These are phyloP conservation scores for Erpetoichthys calabaricus DNA, from an alignment of 2,797 vertebrate species.

Conservation along the genomic window DNA sequence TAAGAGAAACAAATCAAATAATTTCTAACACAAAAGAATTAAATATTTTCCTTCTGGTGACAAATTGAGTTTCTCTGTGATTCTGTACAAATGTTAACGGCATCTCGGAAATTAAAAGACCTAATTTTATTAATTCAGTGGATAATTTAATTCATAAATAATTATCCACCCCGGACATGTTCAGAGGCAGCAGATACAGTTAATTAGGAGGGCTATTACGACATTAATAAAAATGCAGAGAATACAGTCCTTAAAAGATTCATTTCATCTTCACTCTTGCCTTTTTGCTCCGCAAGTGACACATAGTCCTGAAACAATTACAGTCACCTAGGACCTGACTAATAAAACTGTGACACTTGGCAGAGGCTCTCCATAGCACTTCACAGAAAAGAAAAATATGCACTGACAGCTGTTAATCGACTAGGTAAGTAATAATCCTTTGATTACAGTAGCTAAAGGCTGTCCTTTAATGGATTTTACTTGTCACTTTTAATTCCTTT, in stretches of 20 bases:
- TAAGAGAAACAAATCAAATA: too few species aligned
- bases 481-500: slow-evolving; percentile 52
- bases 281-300: slow-evolving; percentile 3
- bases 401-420: slow-evolving; percentile 37
- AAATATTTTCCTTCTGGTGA: too few species aligned
- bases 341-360: slow-evolving; percentile 25
- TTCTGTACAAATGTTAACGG: slow-evolving; percentile 5
- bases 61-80: background rate
- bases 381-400: slow-evolving; percentile 1
- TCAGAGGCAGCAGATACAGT: slow-evolving; percentile 10
- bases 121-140: slow-evolving; percentile 10
- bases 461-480: slow-evolving; percentile 41
- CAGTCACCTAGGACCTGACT: slow-evolving; percentile 16
- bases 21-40: too few species aligned
- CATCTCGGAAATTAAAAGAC: slow-evolving; percentile 9
- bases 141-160: slow-evolving; percentile 12
- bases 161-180: slow-evolving; percentile 15
- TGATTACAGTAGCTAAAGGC: slow-evolving; percentile 47
- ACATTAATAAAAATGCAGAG: slow-evolving; percentile 10
- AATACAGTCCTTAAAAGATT: background rate
- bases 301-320: slow-evolving; percentile 17
- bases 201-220: slow-evolving; percentile 13
- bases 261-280: background rate
- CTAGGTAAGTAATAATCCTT: slow-evolving; percentile 41
- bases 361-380: slow-evolving; percentile 20